Percentiles rank a stretch among this genome's conserved stretches.
phyloP scores from a whole-genome alignment of 2,113 vertebrate genomes.

The Anarrhichthys ocellatus region DNA sequence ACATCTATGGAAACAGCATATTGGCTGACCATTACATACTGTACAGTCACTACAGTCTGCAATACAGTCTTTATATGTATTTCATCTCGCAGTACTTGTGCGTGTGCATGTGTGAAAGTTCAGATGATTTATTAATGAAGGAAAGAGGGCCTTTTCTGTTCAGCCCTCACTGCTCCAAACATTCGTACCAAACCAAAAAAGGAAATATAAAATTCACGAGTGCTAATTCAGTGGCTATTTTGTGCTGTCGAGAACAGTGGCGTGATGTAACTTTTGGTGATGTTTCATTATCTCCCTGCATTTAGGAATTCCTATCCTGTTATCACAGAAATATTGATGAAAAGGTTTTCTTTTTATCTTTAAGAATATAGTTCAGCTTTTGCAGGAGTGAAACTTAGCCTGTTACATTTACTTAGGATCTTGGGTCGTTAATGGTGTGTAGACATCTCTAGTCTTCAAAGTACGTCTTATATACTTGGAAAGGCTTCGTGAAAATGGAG shows the following conservation, averaged over 20 bases:
- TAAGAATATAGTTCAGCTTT: neutral
- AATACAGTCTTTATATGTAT: constrained; percentile 4
- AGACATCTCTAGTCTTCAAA: neutral
- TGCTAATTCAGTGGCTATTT: constrained; percentile 41
- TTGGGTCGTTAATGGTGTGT: neutral
- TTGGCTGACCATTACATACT: neutral
- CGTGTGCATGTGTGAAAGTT: constrained; percentile 26
- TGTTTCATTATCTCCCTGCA: neutral
- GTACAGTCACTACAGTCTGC: neutral
- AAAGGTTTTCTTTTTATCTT: neutral
- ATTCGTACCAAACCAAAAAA: constrained; percentile 38
- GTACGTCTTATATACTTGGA: neutral
- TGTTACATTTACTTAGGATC: neutral
- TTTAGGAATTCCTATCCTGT: neutral
- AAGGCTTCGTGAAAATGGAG: constrained; percentile 5
- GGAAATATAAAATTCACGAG: constrained; percentile 57
- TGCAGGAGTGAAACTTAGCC: neutral
- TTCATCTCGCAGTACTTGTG: constrained; percentile 5
- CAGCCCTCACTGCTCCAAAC: constrained; percentile 26
- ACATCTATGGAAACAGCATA: neutral
- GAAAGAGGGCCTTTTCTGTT: constrained; percentile 42
- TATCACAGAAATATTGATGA: neutral
- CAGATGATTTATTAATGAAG: constrained; percentile 64
- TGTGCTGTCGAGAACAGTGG: neutral
- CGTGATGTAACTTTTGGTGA: constrained; percentile 3